Evolutionary conservation across 2,797 vertebrate species (phyloP).

Genomic region (Spondyliosoma cantharus): DNA sequence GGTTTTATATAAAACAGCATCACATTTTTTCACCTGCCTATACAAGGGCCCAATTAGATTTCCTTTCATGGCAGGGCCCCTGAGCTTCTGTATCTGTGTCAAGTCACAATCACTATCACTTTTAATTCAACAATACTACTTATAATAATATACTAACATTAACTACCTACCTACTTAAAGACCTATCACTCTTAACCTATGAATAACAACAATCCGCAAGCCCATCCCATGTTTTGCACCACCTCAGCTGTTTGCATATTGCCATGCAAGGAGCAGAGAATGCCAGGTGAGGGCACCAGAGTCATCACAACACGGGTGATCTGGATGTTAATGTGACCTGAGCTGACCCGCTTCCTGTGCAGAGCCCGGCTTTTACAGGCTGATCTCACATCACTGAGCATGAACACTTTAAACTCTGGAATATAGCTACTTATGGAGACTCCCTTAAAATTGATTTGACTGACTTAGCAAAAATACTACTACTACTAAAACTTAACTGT

Average conservation of each 20-base stretch:
- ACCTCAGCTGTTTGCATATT: neutral
- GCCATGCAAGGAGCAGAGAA: slow-evolving; percentile 11
- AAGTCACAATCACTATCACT: no score
- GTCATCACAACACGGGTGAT: slow-evolving; percentile 24
- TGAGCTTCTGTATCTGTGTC: neutral
- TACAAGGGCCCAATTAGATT: no score
- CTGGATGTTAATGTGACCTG: slow-evolving; percentile 38
- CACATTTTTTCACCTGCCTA: no score
- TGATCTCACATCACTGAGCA: slow-evolving; percentile 1
- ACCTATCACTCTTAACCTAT: neutral
- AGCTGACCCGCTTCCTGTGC: slow-evolving; percentile 43
- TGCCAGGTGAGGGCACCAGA: slow-evolving; percentile 60
- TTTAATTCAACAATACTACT: neutral
- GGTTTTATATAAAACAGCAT: no score
- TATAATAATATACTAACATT: neutral
- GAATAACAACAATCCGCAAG: neutral
- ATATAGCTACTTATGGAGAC: neutral
- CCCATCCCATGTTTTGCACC: neutral
- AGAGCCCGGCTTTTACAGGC: neutral
- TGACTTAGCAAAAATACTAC: no score
- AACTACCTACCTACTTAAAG: neutral
- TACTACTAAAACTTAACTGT: no score
- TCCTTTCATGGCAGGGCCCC: no score
- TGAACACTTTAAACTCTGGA: no score
- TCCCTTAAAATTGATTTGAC: neutral